Percentiles rank a stretch among this genome's conserved stretches.
Evolutionary conservation across 2,113 vertebrate species (phyloP).

Genomic region (Xenopus borealis): DNA sequence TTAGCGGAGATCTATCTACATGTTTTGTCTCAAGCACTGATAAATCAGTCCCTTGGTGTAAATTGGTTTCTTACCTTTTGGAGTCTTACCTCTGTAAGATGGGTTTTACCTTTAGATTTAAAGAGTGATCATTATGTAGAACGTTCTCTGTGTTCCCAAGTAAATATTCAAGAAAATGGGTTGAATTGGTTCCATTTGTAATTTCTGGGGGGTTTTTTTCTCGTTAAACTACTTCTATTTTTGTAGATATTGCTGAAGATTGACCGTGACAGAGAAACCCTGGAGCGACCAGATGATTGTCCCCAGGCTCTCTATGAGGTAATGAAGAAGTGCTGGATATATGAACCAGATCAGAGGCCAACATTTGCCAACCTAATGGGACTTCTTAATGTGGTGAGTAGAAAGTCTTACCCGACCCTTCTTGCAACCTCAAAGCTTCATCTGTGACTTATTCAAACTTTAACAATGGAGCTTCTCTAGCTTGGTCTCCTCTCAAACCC

Average conservation of each 20-base stretch:
- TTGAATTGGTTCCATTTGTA: too few relatives aligned
- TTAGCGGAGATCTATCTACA: too few relatives aligned
- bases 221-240: background rate
- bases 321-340: constrained; percentile 78
- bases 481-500: background rate
- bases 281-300: constrained; percentile 74
- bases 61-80: too few relatives aligned
- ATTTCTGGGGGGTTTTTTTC: too few relatives aligned
- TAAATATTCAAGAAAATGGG: too few relatives aligned
- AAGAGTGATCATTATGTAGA: too few relatives aligned
- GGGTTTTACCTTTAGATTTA: too few relatives aligned
- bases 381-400: constrained; percentile 72
- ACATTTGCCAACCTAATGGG: constrained; percentile 65
- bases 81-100: too few relatives aligned
- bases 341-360: constrained; percentile 68
- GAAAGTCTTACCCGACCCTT: background rate
- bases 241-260: constrained; percentile 73
- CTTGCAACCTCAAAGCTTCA: background rate
- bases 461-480: too few relatives aligned
- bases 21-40: too few relatives aligned
- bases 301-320: constrained; percentile 73
- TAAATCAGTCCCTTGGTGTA: too few relatives aligned
- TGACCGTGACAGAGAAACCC: constrained; percentile 70
- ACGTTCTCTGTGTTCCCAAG: too few relatives aligned
- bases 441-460: background rate